Evolutionary conservation across 2,888 invertebrate species (phyloP).

Genomic region (Mythimna vitellina): DNA sequence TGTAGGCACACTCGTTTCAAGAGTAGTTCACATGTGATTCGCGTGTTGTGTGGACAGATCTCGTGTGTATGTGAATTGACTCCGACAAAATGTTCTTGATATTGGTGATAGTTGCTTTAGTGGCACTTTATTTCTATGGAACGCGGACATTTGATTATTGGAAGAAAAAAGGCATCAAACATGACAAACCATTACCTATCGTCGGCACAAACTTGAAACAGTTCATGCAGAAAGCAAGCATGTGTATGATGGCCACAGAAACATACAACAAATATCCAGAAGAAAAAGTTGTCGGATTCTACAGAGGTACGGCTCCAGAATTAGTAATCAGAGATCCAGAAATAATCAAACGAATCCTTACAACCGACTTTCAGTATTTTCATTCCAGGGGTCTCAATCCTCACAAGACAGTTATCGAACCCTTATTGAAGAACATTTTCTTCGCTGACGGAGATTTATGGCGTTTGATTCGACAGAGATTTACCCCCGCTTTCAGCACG

Average conservation of each 20-base stretch:
- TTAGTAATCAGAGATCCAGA: slow-evolving; percentile 83
- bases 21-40: slow-evolving; percentile 39
- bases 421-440: slow-evolving; percentile 82
- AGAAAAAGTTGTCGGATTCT: slow-evolving; percentile 84
- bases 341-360: slow-evolving; percentile 80
- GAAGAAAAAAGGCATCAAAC: slow-evolving; percentile 80
- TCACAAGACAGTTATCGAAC: slow-evolving; percentile 80
- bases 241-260: slow-evolving; percentile 81
- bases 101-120: slow-evolving; percentile 65
- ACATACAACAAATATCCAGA: slow-evolving; percentile 79
- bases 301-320: slow-evolving; percentile 77
- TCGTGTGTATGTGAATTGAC: slow-evolving; percentile 34
- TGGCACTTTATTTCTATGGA: slow-evolving; percentile 77
- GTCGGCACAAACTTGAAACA: slow-evolving; percentile 80
- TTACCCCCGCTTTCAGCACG: slow-evolving; percentile 84
- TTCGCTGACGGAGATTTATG: slow-evolving; percentile 85
- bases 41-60: slow-evolving; percentile 26
- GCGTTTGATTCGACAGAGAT: slow-evolving; percentile 82
- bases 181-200: slow-evolving; percentile 79
- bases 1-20: slow-evolving; percentile 1
- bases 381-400: slow-evolving; percentile 80
- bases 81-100: slow-evolving; percentile 69
- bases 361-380: slow-evolving; percentile 81
- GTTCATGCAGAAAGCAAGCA: slow-evolving; percentile 77
- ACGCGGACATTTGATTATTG: slow-evolving; percentile 79